Base-by-base conservation (phyloP, 1,140 invertebrate species). In the Nephila pilipes region DNA sequence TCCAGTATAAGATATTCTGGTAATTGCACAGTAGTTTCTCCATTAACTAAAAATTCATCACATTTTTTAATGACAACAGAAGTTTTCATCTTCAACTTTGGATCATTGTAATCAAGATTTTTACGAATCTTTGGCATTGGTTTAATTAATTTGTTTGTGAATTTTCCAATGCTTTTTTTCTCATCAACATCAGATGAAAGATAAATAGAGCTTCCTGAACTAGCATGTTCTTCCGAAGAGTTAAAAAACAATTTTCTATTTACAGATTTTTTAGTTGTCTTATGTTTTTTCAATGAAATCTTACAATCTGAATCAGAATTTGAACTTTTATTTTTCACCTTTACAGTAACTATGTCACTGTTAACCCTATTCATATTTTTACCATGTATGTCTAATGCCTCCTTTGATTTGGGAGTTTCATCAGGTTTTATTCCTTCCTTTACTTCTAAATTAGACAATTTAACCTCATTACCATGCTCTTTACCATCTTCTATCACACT, bases 21-120 rank as follows among this genome's bases (percentile, higher is more conserved):
- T 25, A 87, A 32, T 22, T 25, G n/a, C n/a, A 87, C 36, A 16
- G 85, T 87, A 29, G 58, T 87, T 87, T 87, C 57, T n/a, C 57
- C 57, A 36, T 87, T 60, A 22, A 57, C 29, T 29, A 87, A 29
- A 4, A 87, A 29, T 60, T 87, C 18, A 87, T 36, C 85, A 87
- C 85, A 87, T 36, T 29, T 87, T 58, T 22, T 1, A 36, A 87
- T 1, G 36, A 36, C 0, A 0, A 87, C 85, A 87, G n/a, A 32
- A 22, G 36, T 54, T 36, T 38, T 22, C 14, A 54, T 14, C 22
- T 87, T n/a, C 0, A 87, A 60, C 32, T 87, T 87, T 12, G 55
- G 32, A 18, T 87, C 85, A 46, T 46, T 46, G 12, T 10, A 46
- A 36, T 87, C 55, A 12, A 32, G 2, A 36, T 57, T 58, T 5